Percentiles rank a stretch among this genome's conserved stretches.
phyloP scores from a whole-genome alignment of 2,797 vertebrate species.

The Australoheros facetus region DNA sequence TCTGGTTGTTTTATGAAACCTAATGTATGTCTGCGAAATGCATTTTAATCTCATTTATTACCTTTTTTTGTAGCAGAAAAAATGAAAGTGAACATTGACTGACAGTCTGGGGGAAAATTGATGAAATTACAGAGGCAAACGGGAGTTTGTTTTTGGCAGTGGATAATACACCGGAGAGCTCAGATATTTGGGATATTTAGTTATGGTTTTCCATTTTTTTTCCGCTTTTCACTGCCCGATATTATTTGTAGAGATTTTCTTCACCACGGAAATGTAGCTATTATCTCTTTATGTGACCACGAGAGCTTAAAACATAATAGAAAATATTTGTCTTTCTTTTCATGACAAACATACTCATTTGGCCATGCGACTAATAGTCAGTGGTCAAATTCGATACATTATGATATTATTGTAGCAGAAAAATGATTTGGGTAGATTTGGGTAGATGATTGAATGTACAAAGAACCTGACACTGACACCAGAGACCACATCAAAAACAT shows the following conservation, averaged over 20 bases:
- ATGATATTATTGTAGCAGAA: background rate
- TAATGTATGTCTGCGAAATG: accelerated
- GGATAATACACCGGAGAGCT: background rate
- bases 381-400: background rate
- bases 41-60: background rate
- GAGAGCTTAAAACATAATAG: background rate
- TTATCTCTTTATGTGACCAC: background rate
- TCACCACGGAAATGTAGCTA: too few species aligned
- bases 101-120: background rate
- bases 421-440: background rate
- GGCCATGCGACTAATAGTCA: background rate
- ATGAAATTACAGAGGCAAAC: background rate
- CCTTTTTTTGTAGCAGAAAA: background rate
- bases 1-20: background rate
- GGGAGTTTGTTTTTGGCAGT: background rate
- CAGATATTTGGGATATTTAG: background rate
- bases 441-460: background rate
- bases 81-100: background rate
- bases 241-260: background rate
- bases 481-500: background rate
- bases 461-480: background rate
- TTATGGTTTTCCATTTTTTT: background rate
- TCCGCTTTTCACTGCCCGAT: background rate
- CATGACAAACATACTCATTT: background rate
- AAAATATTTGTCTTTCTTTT: background rate